Evolutionary conservation across 2,113 vertebrate species (phyloP).

Genomic region (Planiliza haematocheilus): DNA sequence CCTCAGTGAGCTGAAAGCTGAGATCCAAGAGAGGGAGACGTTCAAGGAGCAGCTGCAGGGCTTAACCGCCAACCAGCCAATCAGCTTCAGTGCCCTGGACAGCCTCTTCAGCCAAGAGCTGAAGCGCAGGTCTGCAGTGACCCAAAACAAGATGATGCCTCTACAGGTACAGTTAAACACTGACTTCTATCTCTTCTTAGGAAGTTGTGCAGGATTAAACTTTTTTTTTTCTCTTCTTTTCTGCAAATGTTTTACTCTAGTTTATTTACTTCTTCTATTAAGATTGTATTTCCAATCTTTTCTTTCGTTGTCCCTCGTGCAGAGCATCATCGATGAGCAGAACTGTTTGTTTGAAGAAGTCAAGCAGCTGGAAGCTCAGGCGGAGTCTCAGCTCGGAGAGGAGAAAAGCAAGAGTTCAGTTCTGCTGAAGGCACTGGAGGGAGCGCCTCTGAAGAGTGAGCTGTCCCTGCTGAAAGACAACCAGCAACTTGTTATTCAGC

Average conservation of each 20-base stretch:
- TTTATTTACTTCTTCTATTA: too few relatives aligned
- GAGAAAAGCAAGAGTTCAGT: slow-evolving; percentile 61
- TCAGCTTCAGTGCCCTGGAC: slow-evolving; percentile 10
- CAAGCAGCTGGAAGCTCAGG: slow-evolving; percentile 38
- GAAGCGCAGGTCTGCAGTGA: not conserved
- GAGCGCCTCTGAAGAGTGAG: slow-evolving; percentile 40
- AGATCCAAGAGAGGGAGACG: slow-evolving; percentile 19
- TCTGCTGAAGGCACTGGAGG: slow-evolving; percentile 63
- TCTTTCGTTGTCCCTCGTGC: not conserved
- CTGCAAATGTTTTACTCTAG: too few relatives aligned
- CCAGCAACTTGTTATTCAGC: slow-evolving; percentile 52
- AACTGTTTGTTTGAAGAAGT: slow-evolving; percentile 20
- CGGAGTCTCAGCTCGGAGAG: slow-evolving; percentile 43
- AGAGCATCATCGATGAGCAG: slow-evolving; percentile 41
- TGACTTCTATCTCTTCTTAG: too few relatives aligned
- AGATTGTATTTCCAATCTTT: not conserved
- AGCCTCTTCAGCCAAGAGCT: slow-evolving; percentile 47
- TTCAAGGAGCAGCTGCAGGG: slow-evolving; percentile 38
- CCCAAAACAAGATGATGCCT: not conserved
- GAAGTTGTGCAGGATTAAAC: too few relatives aligned
- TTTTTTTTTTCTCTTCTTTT: too few relatives aligned
- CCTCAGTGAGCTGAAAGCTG: slow-evolving; percentile 22
- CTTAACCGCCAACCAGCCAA: not conserved
- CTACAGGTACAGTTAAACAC: slow-evolving; percentile 55
- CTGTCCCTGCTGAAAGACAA: slow-evolving; percentile 60